These are phyloP conservation scores for Eupithecia pulchellata DNA, from an alignment of 2,888 invertebrate genomes.

Conservation along the genomic window DNA sequence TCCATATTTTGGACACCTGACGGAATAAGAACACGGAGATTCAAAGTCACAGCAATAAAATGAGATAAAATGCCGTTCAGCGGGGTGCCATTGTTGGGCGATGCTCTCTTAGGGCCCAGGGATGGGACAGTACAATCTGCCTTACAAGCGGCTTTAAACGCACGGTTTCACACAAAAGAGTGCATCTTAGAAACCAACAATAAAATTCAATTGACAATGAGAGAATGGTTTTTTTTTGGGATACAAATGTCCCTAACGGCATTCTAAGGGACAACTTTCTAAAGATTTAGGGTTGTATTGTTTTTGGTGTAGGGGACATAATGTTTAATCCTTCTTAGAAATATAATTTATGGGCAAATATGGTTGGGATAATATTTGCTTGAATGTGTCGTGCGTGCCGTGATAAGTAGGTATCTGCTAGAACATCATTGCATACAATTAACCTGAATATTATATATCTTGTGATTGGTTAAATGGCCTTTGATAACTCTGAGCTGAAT, in stretches of 20 bases:
- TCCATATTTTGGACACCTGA: slow-evolving; percentile 74
- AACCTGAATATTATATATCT: slow-evolving; percentile 30
- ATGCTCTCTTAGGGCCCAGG: slow-evolving; percentile 72
- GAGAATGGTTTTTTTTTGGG: slow-evolving; percentile 61
- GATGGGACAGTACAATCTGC: slow-evolving; percentile 59
- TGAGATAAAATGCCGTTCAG: slow-evolving; percentile 75
- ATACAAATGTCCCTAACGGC: slow-evolving; percentile 77
- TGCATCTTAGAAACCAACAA: slow-evolving; percentile 82
- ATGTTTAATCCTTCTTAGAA: slow-evolving; percentile 61
- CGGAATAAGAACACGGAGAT: slow-evolving; percentile 61
- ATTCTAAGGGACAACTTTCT: slow-evolving; percentile 71
- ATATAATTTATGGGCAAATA: slow-evolving; percentile 42
- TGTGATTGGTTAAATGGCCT: slow-evolving; percentile 21
- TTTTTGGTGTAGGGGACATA: slow-evolving; percentile 67
- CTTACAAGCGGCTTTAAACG: slow-evolving; percentile 81
- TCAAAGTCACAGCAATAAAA: slow-evolving; percentile 70
- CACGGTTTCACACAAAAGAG: slow-evolving; percentile 82
- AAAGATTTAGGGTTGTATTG: slow-evolving; percentile 76
- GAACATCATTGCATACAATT: slow-evolving; percentile 29
- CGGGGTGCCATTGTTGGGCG: slow-evolving; percentile 74
- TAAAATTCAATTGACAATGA: slow-evolving; percentile 85
- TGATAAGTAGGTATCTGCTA: slow-evolving; percentile 1
- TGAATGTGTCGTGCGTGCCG: not conserved
- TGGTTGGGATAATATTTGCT: slow-evolving; percentile 6
- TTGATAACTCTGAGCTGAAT: slow-evolving; percentile 19